Evolutionary conservation across 2,113 vertebrate genomes (phyloP).

Genomic region (Loxodonta africana): DNA sequence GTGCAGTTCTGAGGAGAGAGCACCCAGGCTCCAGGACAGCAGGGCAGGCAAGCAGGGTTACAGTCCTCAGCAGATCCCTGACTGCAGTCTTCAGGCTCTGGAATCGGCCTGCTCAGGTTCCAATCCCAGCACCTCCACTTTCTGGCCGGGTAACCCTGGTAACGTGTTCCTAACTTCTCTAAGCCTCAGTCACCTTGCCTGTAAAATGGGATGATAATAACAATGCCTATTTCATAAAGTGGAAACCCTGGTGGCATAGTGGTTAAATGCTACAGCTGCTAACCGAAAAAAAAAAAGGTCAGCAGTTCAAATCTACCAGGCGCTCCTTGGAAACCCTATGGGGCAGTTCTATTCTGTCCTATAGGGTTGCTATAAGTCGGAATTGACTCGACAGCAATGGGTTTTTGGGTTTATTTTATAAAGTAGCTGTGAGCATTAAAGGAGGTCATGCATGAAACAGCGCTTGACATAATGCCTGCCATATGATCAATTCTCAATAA

Average conservation of each 20-base stretch:
- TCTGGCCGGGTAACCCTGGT: not conserved
- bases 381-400: no score
- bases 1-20: not conserved
- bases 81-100: not conserved
- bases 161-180: not conserved
- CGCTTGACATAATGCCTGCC: not conserved
- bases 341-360: no score
- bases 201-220: not conserved
- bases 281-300: no score
- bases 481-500: not conserved
- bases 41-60: not conserved
- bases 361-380: no score
- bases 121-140: not conserved
- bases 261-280: no score
- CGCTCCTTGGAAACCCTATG: no score
- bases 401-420: not conserved
- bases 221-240: not conserved
- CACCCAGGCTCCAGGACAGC: not conserved
- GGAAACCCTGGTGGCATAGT: no score
- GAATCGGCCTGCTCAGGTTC: not conserved
- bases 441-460: not conserved
- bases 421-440: not conserved
- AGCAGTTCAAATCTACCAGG: no score
- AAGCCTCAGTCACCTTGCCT: not conserved
- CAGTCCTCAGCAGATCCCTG: no score